phyloP scores from a whole-genome alignment of 1,140 invertebrate genomes.

The Ceratosolen solmsi region DNA sequence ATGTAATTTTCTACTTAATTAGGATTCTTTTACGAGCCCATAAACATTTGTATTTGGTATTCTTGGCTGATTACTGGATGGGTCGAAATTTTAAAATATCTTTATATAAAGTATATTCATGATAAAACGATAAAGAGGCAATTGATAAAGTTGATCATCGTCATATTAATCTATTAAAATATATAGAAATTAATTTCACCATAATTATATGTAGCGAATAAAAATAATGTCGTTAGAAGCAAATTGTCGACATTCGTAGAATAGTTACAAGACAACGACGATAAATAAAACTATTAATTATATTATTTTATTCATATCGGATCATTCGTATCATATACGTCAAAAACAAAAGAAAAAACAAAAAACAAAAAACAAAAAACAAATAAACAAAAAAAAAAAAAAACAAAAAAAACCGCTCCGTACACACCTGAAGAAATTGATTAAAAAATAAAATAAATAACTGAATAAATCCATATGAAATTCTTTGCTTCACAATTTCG shows the following conservation, averaged over 20 bases:
- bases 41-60: neutral
- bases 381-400: too few relatives aligned
- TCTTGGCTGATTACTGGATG: neutral
- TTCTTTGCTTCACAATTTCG: neutral
- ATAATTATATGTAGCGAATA: neutral
- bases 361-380: too few relatives aligned
- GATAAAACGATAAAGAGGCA: neutral
- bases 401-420: too few relatives aligned
- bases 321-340: neutral
- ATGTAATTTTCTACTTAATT: slow-evolving; percentile 13
- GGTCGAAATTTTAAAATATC: too few relatives aligned
- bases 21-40: neutral
- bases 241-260: neutral
- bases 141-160: neutral
- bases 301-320: slow-evolving; percentile 2
- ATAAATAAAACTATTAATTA: slow-evolving; percentile 6
- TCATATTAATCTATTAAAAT: neutral
- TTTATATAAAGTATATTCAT: too few relatives aligned
- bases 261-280: neutral
- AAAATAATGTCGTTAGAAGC: neutral
- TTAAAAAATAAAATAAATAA: neutral
- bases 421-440: too few relatives aligned
- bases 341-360: too few relatives aligned
- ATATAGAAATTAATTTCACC: neutral
- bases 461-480: neutral